Evolutionary conservation across 2,113 vertebrate species (phyloP).

Genomic region (Alligator mississippiensis): DNA sequence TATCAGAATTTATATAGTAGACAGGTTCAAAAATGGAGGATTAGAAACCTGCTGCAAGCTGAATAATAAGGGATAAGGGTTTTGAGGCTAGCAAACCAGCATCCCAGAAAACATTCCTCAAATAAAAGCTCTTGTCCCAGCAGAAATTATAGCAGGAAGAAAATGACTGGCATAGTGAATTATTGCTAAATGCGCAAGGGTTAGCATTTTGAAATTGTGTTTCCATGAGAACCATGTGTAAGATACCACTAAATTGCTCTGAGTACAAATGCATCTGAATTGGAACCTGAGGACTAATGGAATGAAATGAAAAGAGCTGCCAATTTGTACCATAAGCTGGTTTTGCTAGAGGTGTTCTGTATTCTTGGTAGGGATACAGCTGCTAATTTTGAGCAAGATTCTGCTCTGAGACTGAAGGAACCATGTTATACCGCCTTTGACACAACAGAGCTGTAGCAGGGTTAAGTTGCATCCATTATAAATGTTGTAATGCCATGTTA

Average conservation of each 20-base stretch:
- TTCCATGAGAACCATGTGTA: neutral
- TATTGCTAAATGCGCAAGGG: neutral
- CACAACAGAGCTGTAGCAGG: neutral
- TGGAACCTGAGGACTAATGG: neutral
- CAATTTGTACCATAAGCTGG: neutral
- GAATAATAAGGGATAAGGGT: neutral
- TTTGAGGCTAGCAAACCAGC: neutral
- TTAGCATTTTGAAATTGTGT: neutral
- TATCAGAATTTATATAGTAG: neutral
- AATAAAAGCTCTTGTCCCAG: neutral
- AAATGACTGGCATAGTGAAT: neutral
- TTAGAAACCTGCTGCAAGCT: neutral
- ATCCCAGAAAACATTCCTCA: neutral
- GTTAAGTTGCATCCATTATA: neutral
- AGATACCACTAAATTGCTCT: neutral
- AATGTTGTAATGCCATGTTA: neutral
- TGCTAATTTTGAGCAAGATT: neutral
- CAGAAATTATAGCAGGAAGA: neutral
- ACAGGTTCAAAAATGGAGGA: neutral
- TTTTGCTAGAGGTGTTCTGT: neutral
- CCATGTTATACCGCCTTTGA: neutral
- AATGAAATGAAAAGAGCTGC: neutral
- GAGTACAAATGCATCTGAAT: neutral
- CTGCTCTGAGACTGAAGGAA: neutral
- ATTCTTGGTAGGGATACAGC: neutral